Evolutionary conservation across 1,140 invertebrate species (phyloP).

Genomic region (Drosophila lowei): DNA sequence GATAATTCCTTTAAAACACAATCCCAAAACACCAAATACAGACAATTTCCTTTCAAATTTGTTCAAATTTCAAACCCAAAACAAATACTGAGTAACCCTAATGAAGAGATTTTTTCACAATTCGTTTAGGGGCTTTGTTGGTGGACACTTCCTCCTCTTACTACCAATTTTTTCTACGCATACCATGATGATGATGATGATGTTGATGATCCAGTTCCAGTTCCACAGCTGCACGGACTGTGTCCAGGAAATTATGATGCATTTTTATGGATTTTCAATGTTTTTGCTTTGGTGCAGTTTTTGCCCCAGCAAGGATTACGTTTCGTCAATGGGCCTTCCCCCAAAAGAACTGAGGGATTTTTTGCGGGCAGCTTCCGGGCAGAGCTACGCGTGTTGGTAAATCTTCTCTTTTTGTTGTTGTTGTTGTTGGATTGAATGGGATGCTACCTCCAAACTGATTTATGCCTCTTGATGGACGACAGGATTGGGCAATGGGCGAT

Average conservation of each 20-base stretch:
- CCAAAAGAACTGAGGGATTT: slow-evolving; percentile 27
- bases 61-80: too few relatives aligned
- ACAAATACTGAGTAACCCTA: slow-evolving; percentile 5
- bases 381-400: slow-evolving; percentile 21
- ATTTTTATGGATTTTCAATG: slow-evolving; percentile 83
- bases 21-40: too few relatives aligned
- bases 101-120: slow-evolving; percentile 1
- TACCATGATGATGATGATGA: slow-evolving; percentile 30
- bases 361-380: slow-evolving; percentile 65
- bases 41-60: too few relatives aligned
- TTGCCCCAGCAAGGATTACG: slow-evolving; percentile 50
- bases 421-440: slow-evolving; percentile 20
- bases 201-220: slow-evolving; percentile 60
- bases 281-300: slow-evolving; percentile 73
- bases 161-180: slow-evolving; percentile 7
- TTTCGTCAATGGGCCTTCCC: slow-evolving; percentile 52
- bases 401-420: too few relatives aligned
- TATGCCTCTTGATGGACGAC: slow-evolving; percentile 80
- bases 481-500: slow-evolving; percentile 28
- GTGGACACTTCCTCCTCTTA: not conserved
- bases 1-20: too few relatives aligned
- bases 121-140: slow-evolving; percentile 6
- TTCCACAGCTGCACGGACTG: slow-evolving; percentile 6
- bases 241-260: slow-evolving; percentile 78
- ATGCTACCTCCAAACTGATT: slow-evolving; percentile 65